Base-by-base conservation (phyloP, 2,113 vertebrate species). In the Oxygymnocypris stewartii region DNA sequence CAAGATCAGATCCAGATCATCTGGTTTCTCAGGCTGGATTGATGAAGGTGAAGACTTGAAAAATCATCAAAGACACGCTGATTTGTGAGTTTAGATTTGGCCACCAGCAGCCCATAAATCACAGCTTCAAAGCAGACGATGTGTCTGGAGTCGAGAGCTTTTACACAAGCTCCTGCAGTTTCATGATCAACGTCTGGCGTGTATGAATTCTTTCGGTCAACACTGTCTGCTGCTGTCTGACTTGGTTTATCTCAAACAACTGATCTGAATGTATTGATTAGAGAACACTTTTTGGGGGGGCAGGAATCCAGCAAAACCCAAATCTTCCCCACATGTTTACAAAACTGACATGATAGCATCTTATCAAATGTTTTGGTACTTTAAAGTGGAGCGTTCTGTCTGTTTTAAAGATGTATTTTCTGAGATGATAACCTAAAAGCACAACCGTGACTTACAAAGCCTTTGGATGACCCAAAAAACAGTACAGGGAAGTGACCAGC, bases 91-190 rank as follows among this genome's bases (percentile, higher is more conserved):
- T 82, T 61, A 79, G n/a, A 87, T 67, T 63, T 35, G 51, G 65
- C 40, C 85, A 86, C 25, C 40, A 57, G 78, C 77, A 31, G 40
- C 49, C 37, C 85, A 74, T 88, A 79, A 85, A 83, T 87, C 89
- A 86, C 63, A 20, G 23, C 82, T 85, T 89, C 71, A 88, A 82
- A 85, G 23, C 59, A 85, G 37, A 77, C 69, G 11, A 59, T 73
- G 11, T 47, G 37, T 47, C 51, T 44, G n/a, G 49, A 40, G 35
- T 80, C 47, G 42, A 65, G 63, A 51, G 80, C 65, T 69, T 61
- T 61, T 69, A 84, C 49, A 77, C 35, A 1, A 81, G 9, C 69
- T 84, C 35, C 54, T 35, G 6, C 44, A 61, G n/a, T 78, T 31
- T 77, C 13, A 6, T 54, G 54, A 78, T 10, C 28, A 12, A 5